Base-by-base conservation (phyloP, 2,888 invertebrate species). In the Osmoderma eremita region DNA sequence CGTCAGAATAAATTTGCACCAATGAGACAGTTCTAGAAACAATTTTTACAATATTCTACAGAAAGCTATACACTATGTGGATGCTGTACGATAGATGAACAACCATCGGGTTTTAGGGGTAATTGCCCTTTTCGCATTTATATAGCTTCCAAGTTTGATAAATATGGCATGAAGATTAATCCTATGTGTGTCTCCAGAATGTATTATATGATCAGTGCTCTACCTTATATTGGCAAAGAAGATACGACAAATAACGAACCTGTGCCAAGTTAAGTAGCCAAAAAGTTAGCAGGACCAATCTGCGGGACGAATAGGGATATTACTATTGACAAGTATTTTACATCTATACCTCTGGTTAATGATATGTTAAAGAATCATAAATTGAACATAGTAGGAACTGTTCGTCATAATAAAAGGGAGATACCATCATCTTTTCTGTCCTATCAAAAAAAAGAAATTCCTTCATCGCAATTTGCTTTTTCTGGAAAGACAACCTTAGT, bases 111-210 rank as follows among this genome's bases (percentile, higher is more conserved):
- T 6, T 72, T 70, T 45, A 38, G 72, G 20, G 71, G 68, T 24
- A 67, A 61, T 24, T 73, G 71, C 56, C 68, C 67, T 6, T 72
- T 72, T 48, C 61, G 68, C 10, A 58, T 69, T 4, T 69, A 72
- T 48, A 73, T 71, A 30, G 65, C 69, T 12, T 39, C 61, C 17
- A 65, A 69, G n/a, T 58, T 67, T 17, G 68, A 69, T 39, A 67
- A 71, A 62, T 69, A 67, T 30, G 70, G 72, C 10, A 71, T 72
- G 13, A 71, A 72, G 54, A 65, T 70, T 20, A 56, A 66, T 17
- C 56, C 70, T 10, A 49, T 69, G n/a, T 65, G 65, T 58, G 70
- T 72, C 58, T 45, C 63, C 12, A 63, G 66, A 15, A 69, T 69
- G 8, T 65, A 58, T 36, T 69, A 70, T 42, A 67, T 69, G 68